phyloP scores from a whole-genome alignment of 2,888 invertebrate species.

The Epinotia nisella region DNA sequence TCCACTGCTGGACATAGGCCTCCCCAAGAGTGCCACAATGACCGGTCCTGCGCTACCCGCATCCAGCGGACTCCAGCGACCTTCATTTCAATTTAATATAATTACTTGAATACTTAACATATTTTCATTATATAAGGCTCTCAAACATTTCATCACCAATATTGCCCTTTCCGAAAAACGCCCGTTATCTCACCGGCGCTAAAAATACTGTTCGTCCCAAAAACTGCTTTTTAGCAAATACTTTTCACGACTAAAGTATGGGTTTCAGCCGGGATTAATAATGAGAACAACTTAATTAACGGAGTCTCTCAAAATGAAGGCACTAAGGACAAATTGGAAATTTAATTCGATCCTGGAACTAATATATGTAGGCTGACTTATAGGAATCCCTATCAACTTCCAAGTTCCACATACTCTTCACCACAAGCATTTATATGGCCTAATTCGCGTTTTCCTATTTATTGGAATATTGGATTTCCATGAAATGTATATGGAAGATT shows the following conservation, averaged over 20 bases:
- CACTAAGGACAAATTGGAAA: slow-evolving; percentile 15
- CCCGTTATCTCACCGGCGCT: background rate
- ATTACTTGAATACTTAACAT: too few relatives aligned
- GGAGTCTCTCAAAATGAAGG: background rate
- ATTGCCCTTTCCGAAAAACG: background rate
- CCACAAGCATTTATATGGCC: background rate
- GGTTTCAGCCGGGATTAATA: slow-evolving; percentile 5
- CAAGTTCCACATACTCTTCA: background rate
- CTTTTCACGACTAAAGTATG: background rate
- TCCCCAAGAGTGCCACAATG: too few relatives aligned
- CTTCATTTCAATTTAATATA: too few relatives aligned
- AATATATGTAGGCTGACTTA: background rate
- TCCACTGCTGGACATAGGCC: too few relatives aligned
- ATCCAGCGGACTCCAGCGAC: too few relatives aligned
- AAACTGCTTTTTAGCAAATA: background rate
- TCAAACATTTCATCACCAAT: background rate
- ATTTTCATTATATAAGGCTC: too few relatives aligned
- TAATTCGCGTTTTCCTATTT: background rate
- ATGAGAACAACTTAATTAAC: slow-evolving; percentile 21
- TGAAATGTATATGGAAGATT: too few relatives aligned
- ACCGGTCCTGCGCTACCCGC: too few relatives aligned
- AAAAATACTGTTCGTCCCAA: background rate
- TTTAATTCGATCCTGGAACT: slow-evolving; percentile 9
- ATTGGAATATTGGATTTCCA: background rate
- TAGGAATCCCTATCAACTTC: background rate